Percentiles rank a stretch among this genome's conserved stretches.
Conservation (phyloP, 2,797 vertebrate genomes). For the Danionella dracula region DNA sequence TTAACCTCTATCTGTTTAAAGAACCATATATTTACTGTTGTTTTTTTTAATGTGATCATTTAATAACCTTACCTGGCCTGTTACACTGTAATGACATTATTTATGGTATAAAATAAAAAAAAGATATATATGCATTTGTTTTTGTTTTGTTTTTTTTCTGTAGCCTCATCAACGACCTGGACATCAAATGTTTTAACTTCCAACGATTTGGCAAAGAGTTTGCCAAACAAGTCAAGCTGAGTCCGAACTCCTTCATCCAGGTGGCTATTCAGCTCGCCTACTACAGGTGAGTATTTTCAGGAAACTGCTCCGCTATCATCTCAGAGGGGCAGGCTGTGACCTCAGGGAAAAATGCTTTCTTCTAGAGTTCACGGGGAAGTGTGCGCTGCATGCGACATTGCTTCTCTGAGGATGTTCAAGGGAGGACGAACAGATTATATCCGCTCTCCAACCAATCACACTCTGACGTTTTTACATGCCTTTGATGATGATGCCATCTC, state of each 20-base stretch:
- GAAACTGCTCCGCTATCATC: neutral
- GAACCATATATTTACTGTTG: no score
- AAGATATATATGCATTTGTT: no score
- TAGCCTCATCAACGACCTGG: constrained; percentile 79
- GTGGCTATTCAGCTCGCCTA: constrained; percentile 75
- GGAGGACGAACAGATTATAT: constrained; percentile 73
- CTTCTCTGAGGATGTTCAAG: constrained; percentile 72
- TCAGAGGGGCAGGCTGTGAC: neutral
- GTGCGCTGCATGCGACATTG: constrained; percentile 68
- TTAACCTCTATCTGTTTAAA: no score
- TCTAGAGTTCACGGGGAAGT: constrained; percentile 71
- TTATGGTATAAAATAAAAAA: no score
- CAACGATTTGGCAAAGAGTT: constrained; percentile 74
- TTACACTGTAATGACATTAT: no score
- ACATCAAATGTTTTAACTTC: constrained; percentile 79
- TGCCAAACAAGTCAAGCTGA: constrained; percentile 66
- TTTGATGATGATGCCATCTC: constrained; percentile 59
- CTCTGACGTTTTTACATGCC: constrained; percentile 65
- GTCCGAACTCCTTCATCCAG: constrained; percentile 78
- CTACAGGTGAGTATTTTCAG: constrained; percentile 60
- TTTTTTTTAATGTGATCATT: no score
- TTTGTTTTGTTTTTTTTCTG: neutral
- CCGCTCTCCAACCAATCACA: constrained; percentile 72
- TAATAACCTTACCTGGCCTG: no score
- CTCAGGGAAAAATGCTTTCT: neutral